These are phyloP conservation scores for Diglossa cyanea DNA, from an alignment of 2,797 vertebrate genomes.

Conservation along the genomic window DNA sequence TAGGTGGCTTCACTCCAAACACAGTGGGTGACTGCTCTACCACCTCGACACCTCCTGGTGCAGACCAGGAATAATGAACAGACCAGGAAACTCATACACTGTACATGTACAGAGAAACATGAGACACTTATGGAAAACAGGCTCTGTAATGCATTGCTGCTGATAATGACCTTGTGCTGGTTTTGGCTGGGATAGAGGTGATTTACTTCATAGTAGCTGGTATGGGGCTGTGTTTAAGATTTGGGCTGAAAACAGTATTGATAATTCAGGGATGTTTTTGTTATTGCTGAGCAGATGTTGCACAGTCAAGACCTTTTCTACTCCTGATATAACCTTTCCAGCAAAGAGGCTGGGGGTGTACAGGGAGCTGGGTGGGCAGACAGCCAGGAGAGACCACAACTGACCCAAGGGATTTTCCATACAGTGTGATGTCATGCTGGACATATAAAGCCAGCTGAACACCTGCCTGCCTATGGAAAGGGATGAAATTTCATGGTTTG, in stretches of 20 bases:
- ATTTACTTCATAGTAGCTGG: not conserved
- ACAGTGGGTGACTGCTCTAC: not conserved
- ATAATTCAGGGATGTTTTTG: not conserved
- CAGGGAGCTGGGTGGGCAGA: not conserved
- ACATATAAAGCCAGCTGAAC: not conserved
- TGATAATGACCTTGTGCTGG: not conserved
- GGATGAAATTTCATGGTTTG: not conserved
- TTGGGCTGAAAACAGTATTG: not conserved
- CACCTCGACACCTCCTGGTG: rapidly evolving
- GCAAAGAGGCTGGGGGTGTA: not conserved
- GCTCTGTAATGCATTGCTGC: not conserved
- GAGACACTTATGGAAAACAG: not conserved
- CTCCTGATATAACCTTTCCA: not conserved
- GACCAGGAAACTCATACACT: not conserved
- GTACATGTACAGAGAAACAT: not conserved
- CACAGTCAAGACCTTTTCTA: not conserved
- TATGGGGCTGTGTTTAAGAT: not conserved
- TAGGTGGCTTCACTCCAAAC: not conserved
- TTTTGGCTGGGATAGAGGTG: not conserved
- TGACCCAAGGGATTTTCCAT: not conserved
- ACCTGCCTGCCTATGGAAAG: not conserved
- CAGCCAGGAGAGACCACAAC: not conserved
- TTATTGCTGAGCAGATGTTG: not conserved
- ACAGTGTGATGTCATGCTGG: not conserved
- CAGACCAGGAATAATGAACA: not conserved